Evolutionary conservation across 2,113 vertebrate species (phyloP).

Genomic region (Gymnarchus niloticus): DNA sequence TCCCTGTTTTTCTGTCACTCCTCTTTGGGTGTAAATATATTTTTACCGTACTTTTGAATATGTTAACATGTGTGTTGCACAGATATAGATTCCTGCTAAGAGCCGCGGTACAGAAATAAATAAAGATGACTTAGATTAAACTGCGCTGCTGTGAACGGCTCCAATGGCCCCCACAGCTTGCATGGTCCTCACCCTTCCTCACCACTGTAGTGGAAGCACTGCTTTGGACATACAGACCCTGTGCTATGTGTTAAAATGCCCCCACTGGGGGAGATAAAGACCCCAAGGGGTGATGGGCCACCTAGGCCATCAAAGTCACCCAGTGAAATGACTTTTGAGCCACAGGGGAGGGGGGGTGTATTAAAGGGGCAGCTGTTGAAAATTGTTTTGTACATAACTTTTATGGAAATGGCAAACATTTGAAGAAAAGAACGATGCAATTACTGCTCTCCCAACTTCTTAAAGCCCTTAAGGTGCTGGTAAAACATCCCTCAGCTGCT

Average conservation of each 20-base stretch:
- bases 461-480: neutral
- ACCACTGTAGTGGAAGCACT: neutral
- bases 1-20: neutral
- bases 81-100: neutral
- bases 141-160: neutral
- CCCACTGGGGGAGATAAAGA: neutral
- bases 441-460: too few relatives aligned
- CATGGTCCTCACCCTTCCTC: neutral
- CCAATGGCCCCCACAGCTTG: neutral
- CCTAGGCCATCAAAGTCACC: neutral
- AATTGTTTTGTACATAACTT: too few relatives aligned
- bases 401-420: neutral
- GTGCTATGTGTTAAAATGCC: neutral
- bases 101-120: neutral
- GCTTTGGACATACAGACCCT: neutral
- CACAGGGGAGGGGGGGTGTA: neutral
- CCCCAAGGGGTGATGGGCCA: neutral
- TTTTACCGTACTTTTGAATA: neutral
- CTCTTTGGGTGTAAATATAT: neutral
- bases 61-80: neutral
- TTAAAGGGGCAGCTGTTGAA: neutral
- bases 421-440: neutral
- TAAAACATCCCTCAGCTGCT: neutral
- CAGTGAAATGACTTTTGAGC: neutral
- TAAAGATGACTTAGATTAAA: neutral